Evolutionary conservation across 2,888 invertebrate genomes (phyloP).

Genomic region (Cantharis rufa): DNA sequence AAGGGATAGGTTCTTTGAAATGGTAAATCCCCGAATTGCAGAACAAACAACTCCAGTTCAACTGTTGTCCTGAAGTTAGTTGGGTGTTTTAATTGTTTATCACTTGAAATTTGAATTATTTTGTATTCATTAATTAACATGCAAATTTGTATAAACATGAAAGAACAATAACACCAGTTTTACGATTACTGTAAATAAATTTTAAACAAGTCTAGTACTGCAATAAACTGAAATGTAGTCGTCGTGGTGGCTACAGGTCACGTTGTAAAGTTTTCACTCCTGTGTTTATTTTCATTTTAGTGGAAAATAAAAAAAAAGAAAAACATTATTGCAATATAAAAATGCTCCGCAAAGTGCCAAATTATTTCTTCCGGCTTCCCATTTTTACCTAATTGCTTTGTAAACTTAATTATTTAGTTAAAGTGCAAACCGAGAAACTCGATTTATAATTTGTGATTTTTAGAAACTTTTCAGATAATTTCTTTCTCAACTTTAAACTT

Average conservation of each 20-base stretch:
- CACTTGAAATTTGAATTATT: not conserved
- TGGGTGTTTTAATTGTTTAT: not conserved
- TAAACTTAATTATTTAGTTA: not conserved
- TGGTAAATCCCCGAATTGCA: not conserved
- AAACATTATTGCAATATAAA: not conserved
- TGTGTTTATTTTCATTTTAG: not conserved
- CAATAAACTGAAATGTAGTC: slow-evolving; percentile 1
- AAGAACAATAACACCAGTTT: not conserved
- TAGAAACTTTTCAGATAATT: not conserved
- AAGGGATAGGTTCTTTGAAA: not conserved
- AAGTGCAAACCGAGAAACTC: not conserved
- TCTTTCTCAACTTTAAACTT: not conserved
- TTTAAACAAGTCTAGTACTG: not conserved
- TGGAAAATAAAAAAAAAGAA: not conserved
- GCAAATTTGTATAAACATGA: not conserved
- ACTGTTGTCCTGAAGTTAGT: not conserved
- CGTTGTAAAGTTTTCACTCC: not conserved
- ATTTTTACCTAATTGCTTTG: not conserved
- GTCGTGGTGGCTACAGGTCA: slow-evolving; percentile 1
- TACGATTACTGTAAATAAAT: not conserved
- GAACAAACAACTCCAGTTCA: not conserved
- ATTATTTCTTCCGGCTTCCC: not conserved
- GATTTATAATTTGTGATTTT: not conserved
- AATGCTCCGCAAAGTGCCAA: not conserved
- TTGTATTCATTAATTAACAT: not conserved